Conservation (phyloP, 2,113 vertebrate species). For the Hippocampus barbouri region DNA sequence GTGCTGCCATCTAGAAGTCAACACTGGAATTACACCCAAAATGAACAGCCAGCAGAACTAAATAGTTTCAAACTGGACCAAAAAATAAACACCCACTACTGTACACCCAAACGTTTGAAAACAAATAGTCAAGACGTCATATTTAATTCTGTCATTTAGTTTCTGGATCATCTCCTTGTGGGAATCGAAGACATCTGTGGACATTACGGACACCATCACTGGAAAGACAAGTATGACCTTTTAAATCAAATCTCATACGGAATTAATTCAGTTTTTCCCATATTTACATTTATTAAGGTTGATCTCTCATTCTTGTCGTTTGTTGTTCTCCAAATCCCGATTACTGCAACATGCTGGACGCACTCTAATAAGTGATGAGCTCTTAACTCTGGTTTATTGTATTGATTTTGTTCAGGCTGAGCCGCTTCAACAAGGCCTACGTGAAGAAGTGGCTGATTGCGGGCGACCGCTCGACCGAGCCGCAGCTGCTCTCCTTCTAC, state of each 20-base stretch:
- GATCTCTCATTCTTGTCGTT: neutral
- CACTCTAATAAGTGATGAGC: neutral
- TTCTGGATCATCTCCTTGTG: constrained; percentile 90
- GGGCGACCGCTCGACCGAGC: constrained; percentile 86
- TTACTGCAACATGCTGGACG: no score
- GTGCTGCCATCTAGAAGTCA: no score
- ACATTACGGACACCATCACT: constrained; percentile 93
- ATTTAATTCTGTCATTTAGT: constrained; percentile 67
- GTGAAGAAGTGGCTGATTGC: constrained; percentile 91
- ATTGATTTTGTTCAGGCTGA: constrained; percentile 71
- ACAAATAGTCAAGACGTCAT: neutral
- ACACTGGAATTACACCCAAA: no score
- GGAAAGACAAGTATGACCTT: constrained; percentile 90
- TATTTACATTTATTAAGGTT: neutral
- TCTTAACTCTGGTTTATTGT: neutral
- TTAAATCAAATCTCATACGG: neutral
- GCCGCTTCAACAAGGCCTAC: constrained; percentile 90
- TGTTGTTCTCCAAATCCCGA: neutral
- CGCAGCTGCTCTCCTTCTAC: constrained; percentile 94
- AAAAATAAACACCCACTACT: neutral
- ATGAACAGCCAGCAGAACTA: no score
- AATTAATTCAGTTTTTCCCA: neutral
- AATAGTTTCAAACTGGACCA: no score
- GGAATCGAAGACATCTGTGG: constrained; percentile 93
- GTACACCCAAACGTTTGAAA: neutral